These are phyloP conservation scores for Somateria mollissima DNA, from an alignment of 2,797 vertebrate genomes.

Conservation along the genomic window DNA sequence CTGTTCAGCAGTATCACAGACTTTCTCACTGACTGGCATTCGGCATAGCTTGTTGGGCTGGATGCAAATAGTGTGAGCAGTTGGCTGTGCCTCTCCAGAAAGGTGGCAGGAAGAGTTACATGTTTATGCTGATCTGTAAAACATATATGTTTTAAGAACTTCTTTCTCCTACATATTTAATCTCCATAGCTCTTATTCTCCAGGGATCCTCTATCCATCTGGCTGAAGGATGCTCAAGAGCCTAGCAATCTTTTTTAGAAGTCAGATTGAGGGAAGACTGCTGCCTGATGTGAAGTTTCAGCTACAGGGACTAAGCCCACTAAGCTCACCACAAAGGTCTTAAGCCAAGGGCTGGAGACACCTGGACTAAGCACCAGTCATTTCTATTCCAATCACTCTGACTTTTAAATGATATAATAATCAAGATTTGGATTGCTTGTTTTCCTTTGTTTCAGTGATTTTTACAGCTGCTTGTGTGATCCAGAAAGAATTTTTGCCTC, in stretches of 20 bases:
- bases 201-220: background rate
- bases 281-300: background rate
- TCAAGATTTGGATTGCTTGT: background rate
- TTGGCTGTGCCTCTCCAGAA: background rate
- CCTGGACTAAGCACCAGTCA: background rate
- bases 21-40: background rate
- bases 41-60: background rate
- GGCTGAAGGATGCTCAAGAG: background rate
- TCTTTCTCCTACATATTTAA: background rate
- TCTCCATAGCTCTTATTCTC: background rate
- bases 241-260: background rate
- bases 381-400: background rate
- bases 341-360: background rate
- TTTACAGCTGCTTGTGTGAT: no score
- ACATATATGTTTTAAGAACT: background rate
- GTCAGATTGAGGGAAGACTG: background rate
- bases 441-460: background rate
- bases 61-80: rapidly evolving
- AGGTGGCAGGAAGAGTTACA: background rate
- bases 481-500: background rate
- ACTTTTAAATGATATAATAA: background rate
- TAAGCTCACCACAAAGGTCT: background rate
- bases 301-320: background rate
- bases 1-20: background rate
- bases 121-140: background rate